Evolutionary conservation across 1,140 invertebrate species (phyloP).

Genomic region (Proctacanthus coquilletti): DNA sequence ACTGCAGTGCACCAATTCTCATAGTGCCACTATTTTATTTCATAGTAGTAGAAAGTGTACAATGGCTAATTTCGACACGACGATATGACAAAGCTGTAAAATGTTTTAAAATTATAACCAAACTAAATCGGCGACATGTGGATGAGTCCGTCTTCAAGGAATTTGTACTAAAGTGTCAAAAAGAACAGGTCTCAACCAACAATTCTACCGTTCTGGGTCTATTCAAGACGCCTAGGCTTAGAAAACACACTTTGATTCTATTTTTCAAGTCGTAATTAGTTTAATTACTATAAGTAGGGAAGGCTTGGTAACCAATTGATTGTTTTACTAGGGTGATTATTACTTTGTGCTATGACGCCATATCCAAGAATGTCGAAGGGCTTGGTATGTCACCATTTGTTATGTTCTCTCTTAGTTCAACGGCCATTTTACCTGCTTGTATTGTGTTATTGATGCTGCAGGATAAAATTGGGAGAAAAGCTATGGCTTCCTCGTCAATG

Average conservation of each 20-base stretch:
- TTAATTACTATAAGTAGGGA: too few species aligned
- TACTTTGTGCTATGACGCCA: conserved; percentile 41
- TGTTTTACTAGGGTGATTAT: conserved; percentile 33
- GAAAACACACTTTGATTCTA: conserved; percentile 32
- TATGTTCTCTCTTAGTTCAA: conserved; percentile 34
- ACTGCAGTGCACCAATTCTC: conserved; percentile 30
- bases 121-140: conserved; percentile 32
- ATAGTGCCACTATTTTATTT: conserved; percentile 30
- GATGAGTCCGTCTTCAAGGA: conserved; percentile 20
- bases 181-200: conserved; percentile 10
- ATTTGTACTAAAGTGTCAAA: conserved; percentile 18
- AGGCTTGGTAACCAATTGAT: too few species aligned
- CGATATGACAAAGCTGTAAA: conserved; percentile 31
- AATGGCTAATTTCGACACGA: conserved; percentile 39
- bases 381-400: conserved; percentile 34
- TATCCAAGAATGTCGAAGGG: conserved; percentile 38
- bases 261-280: conserved; percentile 36
- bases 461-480: conserved; percentile 36
- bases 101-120: conserved; percentile 34
- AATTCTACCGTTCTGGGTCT: conserved; percentile 26
- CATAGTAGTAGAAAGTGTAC: conserved; percentile 37
- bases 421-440: conserved; percentile 37
- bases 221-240: conserved; percentile 31
- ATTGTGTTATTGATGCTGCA: conserved; percentile 34
- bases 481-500: conserved; percentile 32